Evolutionary conservation across 2,888 invertebrate species (phyloP), one percentile per base, ranked within the genome.

Genomic region (Fabriciana adippe): DNA sequence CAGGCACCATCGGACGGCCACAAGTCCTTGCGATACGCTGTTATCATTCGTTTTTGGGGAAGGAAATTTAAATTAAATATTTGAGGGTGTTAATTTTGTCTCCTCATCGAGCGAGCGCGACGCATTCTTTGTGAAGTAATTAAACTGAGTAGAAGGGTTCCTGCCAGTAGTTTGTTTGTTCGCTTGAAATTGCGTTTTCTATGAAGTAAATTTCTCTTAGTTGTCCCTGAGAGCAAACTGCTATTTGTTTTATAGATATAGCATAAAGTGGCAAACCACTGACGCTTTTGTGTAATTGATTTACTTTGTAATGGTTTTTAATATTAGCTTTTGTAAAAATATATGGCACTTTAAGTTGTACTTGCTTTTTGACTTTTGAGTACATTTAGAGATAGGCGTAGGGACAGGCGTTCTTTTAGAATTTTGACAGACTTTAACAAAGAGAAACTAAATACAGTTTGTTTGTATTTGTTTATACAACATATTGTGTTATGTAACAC

Each of bases 61-160:
- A 81, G 85, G 84, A 92, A 91, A 92, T 92, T 92, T 90, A 92
- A 92, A 92, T 92, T 92, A 92, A 92, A 92, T 92, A 92, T 92
- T 92, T 91, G 91, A 89, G 92, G 87, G 87, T 89, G 92, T 92
- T 92, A 91, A 92, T 91, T 92, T 92, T 90, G 92, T 92, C 92
- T 92, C 89, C 92, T 92, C 92, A 90, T 91, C 88, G 91, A 84
- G 91, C 84, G 88, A 89, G 84, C 83, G 87, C 92, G 90, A 90
- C 92, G 92, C 92, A 92, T 92, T 92, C 92, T 92, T 92, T 90
- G 92, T 88, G 86, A 92, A 92, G 92, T 92, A 92, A 92, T 92
- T 92, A 92, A 92, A 91, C 90, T 86, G 90, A 92, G 91, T 90
- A 87, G 90, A 92, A 92, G 92, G 92, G 92, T 91, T 89, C 86